phyloP scores from a whole-genome alignment of 2,888 invertebrate species.

The Eupeodes luniger region DNA sequence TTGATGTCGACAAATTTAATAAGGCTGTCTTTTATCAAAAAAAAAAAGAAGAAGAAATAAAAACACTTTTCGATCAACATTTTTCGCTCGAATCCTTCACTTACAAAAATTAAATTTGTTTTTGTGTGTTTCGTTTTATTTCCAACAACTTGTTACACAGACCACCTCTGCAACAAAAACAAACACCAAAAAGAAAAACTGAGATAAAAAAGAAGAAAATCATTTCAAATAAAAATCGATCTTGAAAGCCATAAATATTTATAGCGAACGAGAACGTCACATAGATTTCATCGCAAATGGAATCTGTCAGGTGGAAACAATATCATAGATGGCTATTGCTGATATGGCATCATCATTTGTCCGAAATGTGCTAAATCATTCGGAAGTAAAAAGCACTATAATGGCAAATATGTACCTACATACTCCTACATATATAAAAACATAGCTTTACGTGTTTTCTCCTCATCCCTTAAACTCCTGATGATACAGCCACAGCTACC shows the following conservation, averaged over 20 bases:
- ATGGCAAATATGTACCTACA: neutral
- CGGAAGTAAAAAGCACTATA: constrained; percentile 66
- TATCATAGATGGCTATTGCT: constrained; percentile 66
- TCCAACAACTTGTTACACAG: constrained; percentile 24
- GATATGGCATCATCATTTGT: constrained; percentile 72
- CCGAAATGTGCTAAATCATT: constrained; percentile 73
- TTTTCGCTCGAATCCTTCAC: neutral
- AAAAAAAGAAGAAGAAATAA: neutral
- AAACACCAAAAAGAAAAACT: neutral
- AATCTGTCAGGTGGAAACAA: constrained; percentile 71
- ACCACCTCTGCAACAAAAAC: neutral
- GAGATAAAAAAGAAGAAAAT: neutral
- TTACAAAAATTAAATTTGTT: neutral
- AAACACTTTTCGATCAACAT: neutral
- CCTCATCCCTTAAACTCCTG: neutral
- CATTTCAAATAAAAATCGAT: constrained; percentile 37
- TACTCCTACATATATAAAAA: neutral
- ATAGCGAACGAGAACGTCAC: constrained; percentile 47
- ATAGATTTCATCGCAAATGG: constrained; percentile 62
- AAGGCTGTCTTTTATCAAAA: neutral
- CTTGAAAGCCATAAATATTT: constrained; percentile 61
- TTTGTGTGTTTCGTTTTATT: neutral
- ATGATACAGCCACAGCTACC: neutral
- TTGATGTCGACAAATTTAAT: neutral
- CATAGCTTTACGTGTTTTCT: neutral